Base-by-base conservation (phyloP, 2,888 invertebrate genomes). In the Calliscelio sp. region DNA sequence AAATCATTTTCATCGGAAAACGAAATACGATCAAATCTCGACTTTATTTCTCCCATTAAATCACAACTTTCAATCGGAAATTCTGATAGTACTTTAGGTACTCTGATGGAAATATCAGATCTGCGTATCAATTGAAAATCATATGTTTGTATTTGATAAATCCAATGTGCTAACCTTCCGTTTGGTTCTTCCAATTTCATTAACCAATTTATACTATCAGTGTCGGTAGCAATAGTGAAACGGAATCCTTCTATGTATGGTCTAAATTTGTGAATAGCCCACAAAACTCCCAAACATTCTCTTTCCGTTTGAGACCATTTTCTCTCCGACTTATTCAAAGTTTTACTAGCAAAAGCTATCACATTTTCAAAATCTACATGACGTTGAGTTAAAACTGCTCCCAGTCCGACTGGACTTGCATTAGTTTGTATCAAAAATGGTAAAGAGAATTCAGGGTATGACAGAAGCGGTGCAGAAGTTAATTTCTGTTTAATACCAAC, bases 331-430 rank as follows among this genome's bases (percentile, higher is more conserved):
- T 86, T 90, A 35, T 89, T 88, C 63, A 92, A 88, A 81, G 87
- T 93, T 85, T 86, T 88, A 59, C 92, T 93, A 0, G 92, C 93
- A 85, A 91, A 93, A 1, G 89, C 88, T 32, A 93, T 92, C 3
- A 93, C 85, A 82, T 90, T 81, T 25, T 86, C 86, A 0, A 85
- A 89, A 24, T 82, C 82, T 0, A 75, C 8, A 20, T 86, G 68
- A 4, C 79, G 75, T 74, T 92, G 92, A n/a, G 89, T 87, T 10
- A 92, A 66, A 4, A 92, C 89, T 3, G 87, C 89, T 5, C 91
- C 91, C 8, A 91, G 44, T 0, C 86, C 90, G 3, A 91, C 90
- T 6, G 91, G 90, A 35, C 90, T 91, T 14, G 91, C 92, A 78
- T 93, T 92, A 2, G 90, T 90, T 28, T 91, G 85, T 0, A 93